Conservation (phyloP, 2,113 vertebrate genomes). For the Oreochromis spilurus region DNA sequence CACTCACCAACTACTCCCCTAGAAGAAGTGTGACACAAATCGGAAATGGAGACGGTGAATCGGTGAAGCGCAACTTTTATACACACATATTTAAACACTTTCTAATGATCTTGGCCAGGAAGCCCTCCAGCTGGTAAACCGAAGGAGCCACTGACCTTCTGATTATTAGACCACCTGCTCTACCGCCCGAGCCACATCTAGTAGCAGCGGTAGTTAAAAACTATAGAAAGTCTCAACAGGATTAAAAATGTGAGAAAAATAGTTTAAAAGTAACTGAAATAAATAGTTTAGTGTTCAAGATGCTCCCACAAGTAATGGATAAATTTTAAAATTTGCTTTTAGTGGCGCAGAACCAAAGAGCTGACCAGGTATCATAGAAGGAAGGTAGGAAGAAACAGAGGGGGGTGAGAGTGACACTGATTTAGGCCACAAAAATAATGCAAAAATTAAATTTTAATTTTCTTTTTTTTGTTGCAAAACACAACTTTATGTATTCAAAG, state of each 20-base stretch:
- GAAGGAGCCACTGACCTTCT: not conserved
- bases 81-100: not conserved
- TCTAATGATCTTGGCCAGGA: not conserved
- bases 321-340: not conserved
- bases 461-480: constrained; percentile 20
- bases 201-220: not conserved
- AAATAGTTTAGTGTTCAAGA: not conserved
- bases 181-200: rapidly evolving
- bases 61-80: not conserved
- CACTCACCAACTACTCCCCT: not conserved
- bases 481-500: constrained; percentile 80
- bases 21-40: not conserved
- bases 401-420: not conserved
- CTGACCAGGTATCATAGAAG: not conserved
- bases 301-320: not conserved
- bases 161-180: not conserved
- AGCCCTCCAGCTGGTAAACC: not conserved
- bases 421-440: not conserved
- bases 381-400: not conserved
- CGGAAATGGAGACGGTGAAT: rapidly evolving
- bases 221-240: not conserved
- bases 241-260: not conserved
- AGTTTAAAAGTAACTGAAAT: not conserved
- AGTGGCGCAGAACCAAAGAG: rapidly evolving
- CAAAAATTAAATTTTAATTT: not conserved